Evolutionary conservation across 2,797 vertebrate genomes (phyloP).

Genomic region (Onychomys torridus): DNA sequence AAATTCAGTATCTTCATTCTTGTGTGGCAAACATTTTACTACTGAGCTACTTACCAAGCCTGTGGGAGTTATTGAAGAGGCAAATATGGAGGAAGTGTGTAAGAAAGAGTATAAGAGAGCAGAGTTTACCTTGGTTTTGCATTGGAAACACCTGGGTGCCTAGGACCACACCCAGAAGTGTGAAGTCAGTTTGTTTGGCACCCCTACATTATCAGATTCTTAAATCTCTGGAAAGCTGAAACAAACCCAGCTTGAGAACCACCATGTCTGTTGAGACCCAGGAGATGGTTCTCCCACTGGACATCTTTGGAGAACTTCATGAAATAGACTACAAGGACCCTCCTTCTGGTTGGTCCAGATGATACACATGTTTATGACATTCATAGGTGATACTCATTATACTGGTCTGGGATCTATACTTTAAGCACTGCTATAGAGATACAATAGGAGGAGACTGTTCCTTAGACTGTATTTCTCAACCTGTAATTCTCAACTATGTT

Average conservation of each 20-base stretch:
- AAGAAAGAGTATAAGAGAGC: neutral
- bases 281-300: neutral
- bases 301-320: neutral
- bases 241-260: neutral
- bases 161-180: neutral
- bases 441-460: neutral
- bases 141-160: neutral
- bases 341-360: neutral
- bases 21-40: neutral
- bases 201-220: neutral
- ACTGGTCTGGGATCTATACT: neutral
- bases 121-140: neutral
- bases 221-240: neutral
- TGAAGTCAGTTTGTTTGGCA: neutral
- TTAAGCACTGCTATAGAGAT: neutral
- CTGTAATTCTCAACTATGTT: neutral
- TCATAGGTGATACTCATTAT: neutral
- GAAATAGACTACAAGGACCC: neutral
- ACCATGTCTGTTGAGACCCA: neutral
- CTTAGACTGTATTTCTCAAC: neutral
- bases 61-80: neutral
- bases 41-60: neutral
- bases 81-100: neutral
- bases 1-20: neutral
- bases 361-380: neutral